phyloP scores from a whole-genome alignment of 2,797 vertebrate species.

The Enteromius unitaeniatus region DNA sequence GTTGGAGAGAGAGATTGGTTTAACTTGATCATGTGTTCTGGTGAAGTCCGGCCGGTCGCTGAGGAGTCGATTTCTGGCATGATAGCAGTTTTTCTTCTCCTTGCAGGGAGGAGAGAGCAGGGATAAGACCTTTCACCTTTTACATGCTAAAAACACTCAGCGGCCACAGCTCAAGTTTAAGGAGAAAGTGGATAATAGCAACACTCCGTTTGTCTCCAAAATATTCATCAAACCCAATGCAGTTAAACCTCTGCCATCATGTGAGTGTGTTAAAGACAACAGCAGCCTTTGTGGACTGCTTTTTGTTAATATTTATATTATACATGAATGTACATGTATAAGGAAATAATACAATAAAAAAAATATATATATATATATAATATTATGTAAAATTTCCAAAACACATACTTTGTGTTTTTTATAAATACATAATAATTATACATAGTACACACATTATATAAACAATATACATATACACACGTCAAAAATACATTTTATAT shows the following conservation, averaged over 20 bases:
- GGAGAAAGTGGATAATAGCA: conserved; percentile 95
- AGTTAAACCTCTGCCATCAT: conserved; percentile 86
- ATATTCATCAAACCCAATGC: conserved; percentile 96
- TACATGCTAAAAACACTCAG: conserved; percentile 92
- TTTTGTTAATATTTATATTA: no score
- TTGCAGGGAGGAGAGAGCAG: conserved; percentile 78
- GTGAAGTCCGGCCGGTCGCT: no score
- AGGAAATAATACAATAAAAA: no score
- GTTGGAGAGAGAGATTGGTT: neutral
- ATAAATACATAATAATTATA: no score
- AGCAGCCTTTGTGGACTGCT: neutral
- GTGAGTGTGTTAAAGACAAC: conserved; percentile 72
- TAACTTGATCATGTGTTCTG: neutral
- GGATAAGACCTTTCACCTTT: conserved; percentile 87
- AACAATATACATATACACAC: no score
- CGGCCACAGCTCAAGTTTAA: conserved; percentile 93
- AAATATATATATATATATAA: no score
- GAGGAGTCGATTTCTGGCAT: neutral
- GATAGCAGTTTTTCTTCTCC: neutral
- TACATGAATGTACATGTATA: no score
- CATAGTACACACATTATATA: no score
- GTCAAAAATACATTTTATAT: no score
- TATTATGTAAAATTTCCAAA: no score
- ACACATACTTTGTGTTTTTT: no score
- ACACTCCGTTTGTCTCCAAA: conserved; percentile 92